A percentile compares a stretch with the other conserved stretches of the same genome.
Conservation (phyloP, 2,888 invertebrate species). For the Dione juno region DNA sequence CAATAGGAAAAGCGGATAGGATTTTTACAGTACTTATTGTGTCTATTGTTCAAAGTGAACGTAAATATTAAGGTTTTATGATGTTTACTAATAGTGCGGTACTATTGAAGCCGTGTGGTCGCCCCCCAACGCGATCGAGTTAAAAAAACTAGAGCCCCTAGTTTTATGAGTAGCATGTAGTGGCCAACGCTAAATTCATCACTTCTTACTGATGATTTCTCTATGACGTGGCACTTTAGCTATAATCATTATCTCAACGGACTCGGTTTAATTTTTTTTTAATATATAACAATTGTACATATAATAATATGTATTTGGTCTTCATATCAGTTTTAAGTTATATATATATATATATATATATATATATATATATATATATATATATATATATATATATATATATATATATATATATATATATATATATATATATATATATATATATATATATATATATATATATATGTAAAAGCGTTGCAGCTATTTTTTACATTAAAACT, state of each 20-base stretch:
- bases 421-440: no score
- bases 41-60: conserved; percentile 73
- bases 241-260: conserved; percentile 45
- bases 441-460: no score
- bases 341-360: no score
- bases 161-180: conserved; percentile 65
- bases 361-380: no score
- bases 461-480: no score
- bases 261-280: background rate
- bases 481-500: no score
- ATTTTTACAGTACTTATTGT: conserved; percentile 75
- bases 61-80: conserved; percentile 81
- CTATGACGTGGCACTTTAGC: conserved; percentile 69
- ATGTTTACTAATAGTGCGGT: conserved; percentile 76
- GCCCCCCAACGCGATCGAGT: conserved; percentile 70
- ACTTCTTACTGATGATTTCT: conserved; percentile 73
- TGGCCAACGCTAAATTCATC: conserved; percentile 74
- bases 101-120: conserved; percentile 73
- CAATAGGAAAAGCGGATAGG: conserved; percentile 57
- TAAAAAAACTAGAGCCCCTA: conserved; percentile 69
- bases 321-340: no score
- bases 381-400: no score
- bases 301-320: no score
- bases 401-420: no score
- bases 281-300: no score